Conservation (phyloP, 2,888 invertebrate genomes). For the Anaspis maculata region DNA sequence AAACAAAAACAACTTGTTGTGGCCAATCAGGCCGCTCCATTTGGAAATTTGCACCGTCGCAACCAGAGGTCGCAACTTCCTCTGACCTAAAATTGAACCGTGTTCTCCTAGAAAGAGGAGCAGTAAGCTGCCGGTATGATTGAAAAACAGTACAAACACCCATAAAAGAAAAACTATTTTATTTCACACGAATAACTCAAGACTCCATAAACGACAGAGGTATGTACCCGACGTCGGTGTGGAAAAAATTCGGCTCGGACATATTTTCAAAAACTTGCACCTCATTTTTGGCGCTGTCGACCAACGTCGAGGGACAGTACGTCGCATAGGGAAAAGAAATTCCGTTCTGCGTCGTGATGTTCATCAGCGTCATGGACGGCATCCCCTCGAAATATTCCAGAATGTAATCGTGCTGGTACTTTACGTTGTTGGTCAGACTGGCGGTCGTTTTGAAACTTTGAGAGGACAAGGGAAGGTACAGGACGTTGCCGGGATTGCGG, state of each 20-base stretch:
- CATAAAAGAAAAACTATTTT: no score
- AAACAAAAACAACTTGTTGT: no score
- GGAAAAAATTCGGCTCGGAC: slow-evolving; percentile 22
- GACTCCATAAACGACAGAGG: slow-evolving; percentile 16
- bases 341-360: slow-evolving; percentile 26
- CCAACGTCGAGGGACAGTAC: slow-evolving; percentile 12
- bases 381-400: slow-evolving; percentile 27
- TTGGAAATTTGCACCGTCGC: no score
- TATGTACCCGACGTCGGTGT: slow-evolving; percentile 25
- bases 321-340: slow-evolving; percentile 28
- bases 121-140: no score
- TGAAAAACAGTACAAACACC: no score
- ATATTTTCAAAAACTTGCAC: slow-evolving; percentile 12
- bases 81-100: no score
- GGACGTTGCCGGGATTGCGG: slow-evolving; percentile 16
- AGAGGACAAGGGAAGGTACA: slow-evolving; percentile 23
- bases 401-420: slow-evolving; percentile 29
- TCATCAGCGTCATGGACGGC: slow-evolving; percentile 25
- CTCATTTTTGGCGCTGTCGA: slow-evolving; percentile 9
- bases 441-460: slow-evolving; percentile 26
- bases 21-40: no score
- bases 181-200: neutral
- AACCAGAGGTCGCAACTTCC: no score
- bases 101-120: no score
- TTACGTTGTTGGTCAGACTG: slow-evolving; percentile 23